phyloP scores from a whole-genome alignment of 2,113 vertebrate species.

The Burhinus oedicnemus region DNA sequence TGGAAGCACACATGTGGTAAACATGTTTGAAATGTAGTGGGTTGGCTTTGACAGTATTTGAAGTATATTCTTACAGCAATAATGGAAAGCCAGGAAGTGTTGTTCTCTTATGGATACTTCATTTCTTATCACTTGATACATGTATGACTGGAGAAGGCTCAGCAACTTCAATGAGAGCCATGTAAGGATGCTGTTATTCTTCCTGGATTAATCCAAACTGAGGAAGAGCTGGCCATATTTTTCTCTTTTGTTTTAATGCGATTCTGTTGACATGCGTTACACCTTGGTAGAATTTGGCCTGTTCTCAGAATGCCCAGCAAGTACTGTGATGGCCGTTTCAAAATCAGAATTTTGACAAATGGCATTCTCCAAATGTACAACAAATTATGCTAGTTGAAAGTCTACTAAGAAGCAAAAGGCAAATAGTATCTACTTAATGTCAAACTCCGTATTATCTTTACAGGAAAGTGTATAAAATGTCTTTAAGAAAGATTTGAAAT shows the following conservation, averaged over 20 bases:
- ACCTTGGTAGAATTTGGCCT: background rate
- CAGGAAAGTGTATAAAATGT: background rate
- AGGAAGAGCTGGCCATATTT: background rate
- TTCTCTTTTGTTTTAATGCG: background rate
- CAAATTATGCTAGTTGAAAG: background rate
- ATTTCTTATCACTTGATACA: background rate
- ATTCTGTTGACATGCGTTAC: background rate
- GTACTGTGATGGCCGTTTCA: background rate
- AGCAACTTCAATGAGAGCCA: background rate
- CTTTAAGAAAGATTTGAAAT: background rate
- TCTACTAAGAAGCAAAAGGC: background rate
- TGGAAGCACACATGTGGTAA: background rate
- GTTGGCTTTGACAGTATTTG: background rate
- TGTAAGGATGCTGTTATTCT: background rate
- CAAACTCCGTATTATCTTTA: background rate
- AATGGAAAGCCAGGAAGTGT: background rate
- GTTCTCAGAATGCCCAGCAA: background rate
- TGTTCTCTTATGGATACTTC: background rate
- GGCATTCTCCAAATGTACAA: background rate
- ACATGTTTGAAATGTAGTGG: background rate
- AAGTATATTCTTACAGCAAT: background rate
- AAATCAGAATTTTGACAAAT: background rate
- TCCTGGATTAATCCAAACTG: background rate
- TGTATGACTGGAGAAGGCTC: background rate
- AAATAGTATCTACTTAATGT: background rate